These are phyloP conservation scores for Sorex maritimensis DNA, from an alignment of 2,797 vertebrate genomes.

Conservation along the genomic window DNA sequence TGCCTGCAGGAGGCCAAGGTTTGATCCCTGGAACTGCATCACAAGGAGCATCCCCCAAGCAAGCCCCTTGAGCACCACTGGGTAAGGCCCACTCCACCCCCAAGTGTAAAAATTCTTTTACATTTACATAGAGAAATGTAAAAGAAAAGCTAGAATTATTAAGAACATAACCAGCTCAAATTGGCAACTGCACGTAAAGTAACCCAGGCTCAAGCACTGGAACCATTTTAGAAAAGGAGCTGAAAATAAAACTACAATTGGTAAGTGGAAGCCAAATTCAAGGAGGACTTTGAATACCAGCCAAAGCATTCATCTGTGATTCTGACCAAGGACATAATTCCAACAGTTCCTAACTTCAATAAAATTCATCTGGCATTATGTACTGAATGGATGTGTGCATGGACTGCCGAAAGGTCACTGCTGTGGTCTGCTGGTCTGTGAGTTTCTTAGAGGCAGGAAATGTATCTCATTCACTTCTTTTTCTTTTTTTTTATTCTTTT, in stretches of 20 bases:
- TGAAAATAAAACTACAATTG: conserved; percentile 50
- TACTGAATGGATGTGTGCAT: conserved; percentile 7
- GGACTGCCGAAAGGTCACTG: not conserved
- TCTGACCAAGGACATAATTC: conserved; percentile 9
- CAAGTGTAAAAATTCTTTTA: too few relatives aligned
- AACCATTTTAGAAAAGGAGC: conserved; percentile 24
- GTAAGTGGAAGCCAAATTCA: not conserved
- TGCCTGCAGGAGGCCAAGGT: too few relatives aligned
- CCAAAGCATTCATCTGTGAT: conserved; percentile 22
- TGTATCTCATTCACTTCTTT: conserved; percentile 45
- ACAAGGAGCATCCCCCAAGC: too few relatives aligned
- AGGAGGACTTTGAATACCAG: not conserved
- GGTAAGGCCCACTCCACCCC: too few relatives aligned
- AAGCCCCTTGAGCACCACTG: too few relatives aligned
- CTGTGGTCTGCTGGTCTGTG: not conserved
- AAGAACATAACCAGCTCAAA: conserved; percentile 21
- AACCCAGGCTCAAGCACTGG: not conserved
- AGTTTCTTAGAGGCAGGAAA: conserved; percentile 18
- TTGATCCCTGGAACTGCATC: too few relatives aligned
- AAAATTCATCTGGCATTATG: not conserved
- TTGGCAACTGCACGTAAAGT: conserved; percentile 14
- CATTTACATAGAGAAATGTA: not conserved
- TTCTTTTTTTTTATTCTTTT: too few relatives aligned
- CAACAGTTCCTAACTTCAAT: conserved; percentile 18
- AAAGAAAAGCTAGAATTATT: not conserved